Base-by-base conservation (phyloP, 2,113 vertebrate species). In the Ptychochromis oligacanthus region DNA sequence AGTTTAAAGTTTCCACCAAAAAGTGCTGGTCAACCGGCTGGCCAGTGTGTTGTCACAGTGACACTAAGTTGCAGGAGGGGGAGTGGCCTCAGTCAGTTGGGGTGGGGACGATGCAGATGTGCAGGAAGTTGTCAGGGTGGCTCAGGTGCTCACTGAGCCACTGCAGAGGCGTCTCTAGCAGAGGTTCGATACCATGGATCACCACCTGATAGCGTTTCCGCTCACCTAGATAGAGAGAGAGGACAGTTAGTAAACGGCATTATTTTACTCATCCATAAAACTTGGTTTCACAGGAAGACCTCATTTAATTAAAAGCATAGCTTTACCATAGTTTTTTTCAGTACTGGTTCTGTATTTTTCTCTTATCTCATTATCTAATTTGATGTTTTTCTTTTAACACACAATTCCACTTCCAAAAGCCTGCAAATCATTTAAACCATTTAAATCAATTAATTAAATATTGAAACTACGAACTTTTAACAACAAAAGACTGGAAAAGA, bases 91-190 rank as follows among this genome's bases (percentile, higher is more conserved):
- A 99, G 90, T 99, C 98, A 55, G 94, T 96, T 46, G 97, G 96
- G 8, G 92, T 92, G 3, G 97, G 97, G 94, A 97, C 88, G 92
- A 99, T 83, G 91, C 97, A 97, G 94, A 99, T 97, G 95, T 99
- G 98, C 83, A 99, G 97, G 93, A 99, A 99, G 95, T 99, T 99
- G 96, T 99, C 98, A 0, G 98, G 98, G 92, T 99, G 97, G 94
- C 98, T 99, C 92, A 99, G 97, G 93, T 99, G 98, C 91, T 99
- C 98, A 1, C 98, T 99, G 86, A 99, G 96, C 98, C 98, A 99
- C 91, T 99, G 98, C 65, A 99, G 54, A 79, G 98, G 98, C 10
- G 98, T 99, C 94, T 99, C 98, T 95, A 99, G 93, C 95, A 99
- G 95, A 8, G 98, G 98, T 77, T 99, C 98, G 75, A 99, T 99